Evolutionary conservation across 2,888 invertebrate genomes (phyloP).

Genomic region (Thelaira solivaga): DNA sequence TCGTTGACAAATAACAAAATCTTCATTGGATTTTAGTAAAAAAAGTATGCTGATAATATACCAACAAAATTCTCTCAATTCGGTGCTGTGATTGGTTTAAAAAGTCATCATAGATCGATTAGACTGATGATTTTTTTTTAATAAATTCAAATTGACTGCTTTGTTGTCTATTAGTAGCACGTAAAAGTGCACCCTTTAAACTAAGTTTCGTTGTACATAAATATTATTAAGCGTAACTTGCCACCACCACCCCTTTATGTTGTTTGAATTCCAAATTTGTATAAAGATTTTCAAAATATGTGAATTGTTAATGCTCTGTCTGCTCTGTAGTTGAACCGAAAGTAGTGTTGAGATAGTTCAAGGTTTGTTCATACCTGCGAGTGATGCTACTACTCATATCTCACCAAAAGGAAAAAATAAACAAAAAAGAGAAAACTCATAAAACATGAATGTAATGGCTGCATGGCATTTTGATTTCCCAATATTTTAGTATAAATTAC

Average conservation of each 20-base stretch:
- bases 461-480: not conserved
- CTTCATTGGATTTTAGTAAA: no score
- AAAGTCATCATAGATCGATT: no score
- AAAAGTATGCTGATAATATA: no score
- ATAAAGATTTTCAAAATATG: not conserved
- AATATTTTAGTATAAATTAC: not conserved
- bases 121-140: no score
- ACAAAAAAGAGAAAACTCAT: conserved; percentile 3
- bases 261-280: not conserved
- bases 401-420: no score
- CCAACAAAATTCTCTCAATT: no score
- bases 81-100: no score
- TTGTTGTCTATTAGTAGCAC: no score
- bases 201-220: not conserved
- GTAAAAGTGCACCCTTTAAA: conserved; percentile 8
- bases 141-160: no score
- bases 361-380: conserved; percentile 34
- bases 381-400: no score
- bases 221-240: not conserved
- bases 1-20: no score
- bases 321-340: conserved; percentile 4
- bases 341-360: conserved; percentile 46
- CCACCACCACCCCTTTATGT: conserved; percentile 19
- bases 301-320: not conserved
- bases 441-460: no score